Evolutionary conservation across 2,113 vertebrate genomes (phyloP).

Genomic region (Cettia cetti): DNA sequence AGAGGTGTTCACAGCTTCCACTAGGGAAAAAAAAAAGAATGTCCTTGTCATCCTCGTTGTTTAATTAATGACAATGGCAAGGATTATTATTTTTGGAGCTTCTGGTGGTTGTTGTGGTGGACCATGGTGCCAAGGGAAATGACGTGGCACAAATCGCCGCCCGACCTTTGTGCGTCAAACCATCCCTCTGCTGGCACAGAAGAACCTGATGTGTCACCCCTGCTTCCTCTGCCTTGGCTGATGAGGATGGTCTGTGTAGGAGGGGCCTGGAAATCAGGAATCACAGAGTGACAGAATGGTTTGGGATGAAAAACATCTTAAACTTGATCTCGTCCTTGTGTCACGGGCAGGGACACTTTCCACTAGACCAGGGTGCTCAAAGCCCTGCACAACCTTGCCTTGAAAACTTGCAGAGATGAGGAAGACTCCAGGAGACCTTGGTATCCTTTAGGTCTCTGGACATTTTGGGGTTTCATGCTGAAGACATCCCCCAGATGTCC

Average conservation of each 20-base stretch:
- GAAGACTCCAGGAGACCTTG: background rate
- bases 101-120: background rate
- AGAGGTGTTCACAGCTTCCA: background rate
- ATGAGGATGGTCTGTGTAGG: background rate
- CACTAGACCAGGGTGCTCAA: background rate
- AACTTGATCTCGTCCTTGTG: background rate
- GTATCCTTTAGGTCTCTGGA: background rate
- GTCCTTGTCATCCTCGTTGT: background rate
- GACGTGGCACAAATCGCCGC: accelerated
- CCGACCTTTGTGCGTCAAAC: background rate
- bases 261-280: background rate
- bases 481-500: background rate
- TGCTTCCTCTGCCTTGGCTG: background rate
- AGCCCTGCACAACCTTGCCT: background rate
- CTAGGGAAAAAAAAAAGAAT: accelerated
- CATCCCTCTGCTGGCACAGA: background rate
- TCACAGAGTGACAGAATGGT: background rate
- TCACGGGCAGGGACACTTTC: background rate
- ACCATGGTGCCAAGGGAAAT: background rate
- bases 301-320: background rate
- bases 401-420: background rate
- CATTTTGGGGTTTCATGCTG: background rate
- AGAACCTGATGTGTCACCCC: background rate
- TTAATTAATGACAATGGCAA: background rate
- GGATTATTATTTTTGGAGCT: background rate